Evolutionary conservation across 2,888 invertebrate species (phyloP).

Genomic region (Elysia crispata): DNA sequence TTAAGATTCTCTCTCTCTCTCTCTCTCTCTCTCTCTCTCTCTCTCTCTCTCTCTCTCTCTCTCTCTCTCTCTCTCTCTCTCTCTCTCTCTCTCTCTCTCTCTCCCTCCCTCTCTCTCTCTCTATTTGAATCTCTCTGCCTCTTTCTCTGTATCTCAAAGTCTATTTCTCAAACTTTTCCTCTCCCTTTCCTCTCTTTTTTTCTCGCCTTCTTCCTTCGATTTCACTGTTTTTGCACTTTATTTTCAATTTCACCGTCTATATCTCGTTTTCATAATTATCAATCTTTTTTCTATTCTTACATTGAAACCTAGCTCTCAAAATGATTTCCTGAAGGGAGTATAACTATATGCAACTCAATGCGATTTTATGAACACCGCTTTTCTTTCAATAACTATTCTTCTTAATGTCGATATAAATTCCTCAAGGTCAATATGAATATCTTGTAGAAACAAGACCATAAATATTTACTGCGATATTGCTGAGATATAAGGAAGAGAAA

Average conservation of each 20-base stretch:
- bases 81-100: background rate
- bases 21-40: conserved; percentile 17
- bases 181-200: background rate
- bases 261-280: too few relatives aligned
- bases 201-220: background rate
- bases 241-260: too few relatives aligned
- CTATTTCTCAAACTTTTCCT: conserved; percentile 1
- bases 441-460: background rate
- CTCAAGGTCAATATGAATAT: background rate
- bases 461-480: too few relatives aligned
- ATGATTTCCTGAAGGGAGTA: too few relatives aligned
- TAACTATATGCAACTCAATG: too few relatives aligned
- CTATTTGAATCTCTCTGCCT: conserved; percentile 2
- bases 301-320: too few relatives aligned
- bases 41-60: conserved; percentile 36
- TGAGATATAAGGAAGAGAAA: too few relatives aligned
- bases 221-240: background rate
- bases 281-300: too few relatives aligned
- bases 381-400: too few relatives aligned
- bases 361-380: too few relatives aligned
- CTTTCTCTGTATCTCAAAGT: conserved; percentile 1
- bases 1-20: background rate
- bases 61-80: background rate
- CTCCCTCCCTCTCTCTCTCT: conserved; percentile 13
- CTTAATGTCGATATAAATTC: too few relatives aligned